These are phyloP conservation scores for Helleia helle DNA, from an alignment of 2,888 invertebrate genomes.

Conservation along the genomic window DNA sequence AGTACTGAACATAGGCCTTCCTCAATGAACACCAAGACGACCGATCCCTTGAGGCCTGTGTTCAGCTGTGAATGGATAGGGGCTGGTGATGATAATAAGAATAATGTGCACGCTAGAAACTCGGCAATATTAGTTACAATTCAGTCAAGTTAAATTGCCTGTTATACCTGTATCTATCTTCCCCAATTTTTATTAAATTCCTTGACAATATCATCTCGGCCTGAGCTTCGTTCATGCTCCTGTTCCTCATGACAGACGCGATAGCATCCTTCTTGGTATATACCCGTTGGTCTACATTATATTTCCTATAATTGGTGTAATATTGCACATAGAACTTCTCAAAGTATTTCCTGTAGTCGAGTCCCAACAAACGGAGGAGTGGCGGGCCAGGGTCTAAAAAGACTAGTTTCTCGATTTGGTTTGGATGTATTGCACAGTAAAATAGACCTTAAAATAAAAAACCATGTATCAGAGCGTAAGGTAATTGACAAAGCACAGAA, in stretches of 20 bases:
- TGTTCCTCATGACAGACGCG: conserved; percentile 48
- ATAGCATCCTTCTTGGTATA: conserved; percentile 39
- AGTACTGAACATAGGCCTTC: too few species aligned
- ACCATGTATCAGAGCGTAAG: too few species aligned
- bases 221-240: conserved; percentile 51
- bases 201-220: conserved; percentile 63
- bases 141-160: background rate
- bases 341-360: conserved; percentile 28
- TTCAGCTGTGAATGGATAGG: too few species aligned
- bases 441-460: conserved; percentile 41
- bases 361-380: conserved; percentile 19
- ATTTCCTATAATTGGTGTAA: conserved; percentile 40
- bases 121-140: too few species aligned
- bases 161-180: conserved; percentile 48
- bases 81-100: too few species aligned
- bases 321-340: conserved; percentile 35
- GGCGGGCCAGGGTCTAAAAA: conserved; percentile 42
- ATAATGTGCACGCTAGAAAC: too few species aligned
- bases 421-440: conserved; percentile 58
- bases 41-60: too few species aligned
- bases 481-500: too few species aligned
- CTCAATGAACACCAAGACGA: too few species aligned
- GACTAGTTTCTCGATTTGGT: conserved; percentile 52
- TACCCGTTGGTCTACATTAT: conserved; percentile 27
- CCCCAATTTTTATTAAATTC: conserved; percentile 45